These are phyloP conservation scores for Drosophila tsacasi DNA, from an alignment of 1,140 invertebrate genomes.

Conservation along the genomic window DNA sequence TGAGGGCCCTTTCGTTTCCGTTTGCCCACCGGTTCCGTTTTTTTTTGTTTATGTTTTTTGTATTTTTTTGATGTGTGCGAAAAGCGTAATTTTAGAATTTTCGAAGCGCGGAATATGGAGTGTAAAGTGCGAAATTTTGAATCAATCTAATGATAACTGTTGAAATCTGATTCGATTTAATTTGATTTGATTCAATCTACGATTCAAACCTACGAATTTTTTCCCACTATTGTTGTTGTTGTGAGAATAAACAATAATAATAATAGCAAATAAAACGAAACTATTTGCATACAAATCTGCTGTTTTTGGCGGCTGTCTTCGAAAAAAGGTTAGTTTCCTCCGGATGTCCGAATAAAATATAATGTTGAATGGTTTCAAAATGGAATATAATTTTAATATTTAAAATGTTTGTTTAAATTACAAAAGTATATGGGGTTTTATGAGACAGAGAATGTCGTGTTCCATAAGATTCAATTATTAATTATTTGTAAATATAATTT, in stretches of 20 bases:
- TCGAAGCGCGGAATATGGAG: slow-evolving; percentile 23
- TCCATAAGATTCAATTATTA: background rate
- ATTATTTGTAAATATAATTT: background rate
- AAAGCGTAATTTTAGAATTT: slow-evolving; percentile 1
- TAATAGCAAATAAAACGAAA: slow-evolving; percentile 7
- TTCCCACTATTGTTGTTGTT: slow-evolving; percentile 14
- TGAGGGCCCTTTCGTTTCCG: background rate
- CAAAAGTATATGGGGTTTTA: background rate
- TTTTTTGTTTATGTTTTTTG: slow-evolving; percentile 29
- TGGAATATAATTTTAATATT: background rate
- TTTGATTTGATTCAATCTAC: slow-evolving; percentile 10
- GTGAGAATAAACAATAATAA: slow-evolving; percentile 19
- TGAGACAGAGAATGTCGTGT: background rate
- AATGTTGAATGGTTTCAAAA: background rate
- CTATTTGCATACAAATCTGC: slow-evolving; percentile 22
- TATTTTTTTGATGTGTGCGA: slow-evolving; percentile 18
- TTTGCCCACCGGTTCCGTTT: slow-evolving; percentile 7
- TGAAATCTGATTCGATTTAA: slow-evolving; percentile 12
- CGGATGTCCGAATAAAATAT: background rate
- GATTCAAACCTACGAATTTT: background rate
- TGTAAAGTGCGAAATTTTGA: slow-evolving; percentile 12
- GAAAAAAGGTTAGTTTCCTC: slow-evolving; percentile 24
- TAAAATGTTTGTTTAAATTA: background rate
- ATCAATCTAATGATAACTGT: slow-evolving; percentile 12
- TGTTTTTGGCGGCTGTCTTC: slow-evolving; percentile 7